Conservation (phyloP, 2,113 vertebrate species). For the Apus apus region DNA sequence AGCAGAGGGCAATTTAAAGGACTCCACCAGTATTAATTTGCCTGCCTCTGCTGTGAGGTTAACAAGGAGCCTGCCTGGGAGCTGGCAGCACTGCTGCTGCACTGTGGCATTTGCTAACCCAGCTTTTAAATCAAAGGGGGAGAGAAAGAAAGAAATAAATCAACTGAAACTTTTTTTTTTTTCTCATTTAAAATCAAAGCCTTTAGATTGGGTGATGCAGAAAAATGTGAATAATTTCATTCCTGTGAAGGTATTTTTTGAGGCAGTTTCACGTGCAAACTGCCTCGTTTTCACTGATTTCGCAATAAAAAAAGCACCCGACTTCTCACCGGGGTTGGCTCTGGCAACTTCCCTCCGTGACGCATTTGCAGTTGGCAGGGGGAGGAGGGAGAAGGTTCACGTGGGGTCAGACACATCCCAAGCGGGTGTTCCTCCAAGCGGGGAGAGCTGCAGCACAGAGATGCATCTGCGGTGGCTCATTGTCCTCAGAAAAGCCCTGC, state of each 20-base stretch:
- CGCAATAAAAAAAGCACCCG: not conserved
- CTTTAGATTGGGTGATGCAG: not conserved
- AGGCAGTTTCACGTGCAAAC: not conserved
- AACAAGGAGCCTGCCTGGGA: not conserved
- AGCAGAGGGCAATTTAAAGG: not conserved
- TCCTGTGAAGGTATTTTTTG: not conserved
- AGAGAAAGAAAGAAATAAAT: not conserved
- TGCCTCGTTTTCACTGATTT: not conserved
- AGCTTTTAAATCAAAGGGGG: not conserved
- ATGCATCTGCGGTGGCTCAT: not conserved
- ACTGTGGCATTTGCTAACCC: not conserved
- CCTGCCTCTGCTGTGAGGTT: not conserved
- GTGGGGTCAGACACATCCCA: conserved; percentile 4
- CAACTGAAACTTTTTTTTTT: not conserved
- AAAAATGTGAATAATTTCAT: not conserved
- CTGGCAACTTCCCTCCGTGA: conserved; percentile 19
- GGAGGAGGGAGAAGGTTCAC: conserved; percentile 2
- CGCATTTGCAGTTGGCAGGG: conserved; percentile 12
- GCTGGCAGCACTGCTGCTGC: not conserved
- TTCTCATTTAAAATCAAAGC: not conserved
- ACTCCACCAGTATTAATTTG: not conserved
- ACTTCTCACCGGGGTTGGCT: not conserved
- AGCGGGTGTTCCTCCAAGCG: not conserved
- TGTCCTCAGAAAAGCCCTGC: not conserved
- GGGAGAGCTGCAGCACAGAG: not conserved